phyloP scores from a whole-genome alignment of 2,113 vertebrate genomes.

The Sapayoa aenigma region DNA sequence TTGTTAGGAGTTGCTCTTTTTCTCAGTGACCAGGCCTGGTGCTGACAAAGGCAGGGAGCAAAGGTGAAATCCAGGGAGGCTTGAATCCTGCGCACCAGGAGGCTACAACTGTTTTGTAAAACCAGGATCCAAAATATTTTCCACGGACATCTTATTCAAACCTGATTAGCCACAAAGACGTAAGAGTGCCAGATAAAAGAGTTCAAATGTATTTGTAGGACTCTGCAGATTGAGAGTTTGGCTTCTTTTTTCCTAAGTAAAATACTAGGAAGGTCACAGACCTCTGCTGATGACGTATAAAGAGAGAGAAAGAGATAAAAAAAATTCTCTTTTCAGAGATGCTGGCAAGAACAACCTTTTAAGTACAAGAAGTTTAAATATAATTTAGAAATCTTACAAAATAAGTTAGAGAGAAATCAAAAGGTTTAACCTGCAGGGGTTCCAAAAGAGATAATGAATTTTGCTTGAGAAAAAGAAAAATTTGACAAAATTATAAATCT shows the following conservation, averaged over 20 bases:
- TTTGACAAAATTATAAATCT: constrained; percentile 71
- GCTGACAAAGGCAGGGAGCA: background rate
- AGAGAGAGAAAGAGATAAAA: background rate
- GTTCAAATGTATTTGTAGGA: constrained; percentile 18
- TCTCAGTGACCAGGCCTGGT: background rate
- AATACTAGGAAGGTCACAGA: background rate
- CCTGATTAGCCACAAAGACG: background rate
- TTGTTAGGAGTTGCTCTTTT: background rate
- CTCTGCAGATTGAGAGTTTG: background rate
- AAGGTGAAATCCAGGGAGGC: background rate
- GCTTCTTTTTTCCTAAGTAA: background rate
- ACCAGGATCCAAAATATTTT: background rate
- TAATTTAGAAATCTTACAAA: constrained; percentile 64
- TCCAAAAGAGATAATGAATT: constrained; percentile 70
- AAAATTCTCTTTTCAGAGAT: background rate
- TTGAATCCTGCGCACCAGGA: background rate
- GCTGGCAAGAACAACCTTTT: constrained; percentile 44
- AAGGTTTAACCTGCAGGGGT: constrained; percentile 62
- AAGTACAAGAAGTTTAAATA: constrained; percentile 61
- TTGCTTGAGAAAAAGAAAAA: constrained; percentile 55
- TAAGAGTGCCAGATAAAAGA: background rate
- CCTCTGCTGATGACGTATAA: background rate
- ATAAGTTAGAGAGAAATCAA: constrained; percentile 67
- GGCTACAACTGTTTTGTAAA: background rate
- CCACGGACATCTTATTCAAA: background rate